phyloP scores from a whole-genome alignment of 2,888 invertebrate genomes.

The Villa cingulata region DNA sequence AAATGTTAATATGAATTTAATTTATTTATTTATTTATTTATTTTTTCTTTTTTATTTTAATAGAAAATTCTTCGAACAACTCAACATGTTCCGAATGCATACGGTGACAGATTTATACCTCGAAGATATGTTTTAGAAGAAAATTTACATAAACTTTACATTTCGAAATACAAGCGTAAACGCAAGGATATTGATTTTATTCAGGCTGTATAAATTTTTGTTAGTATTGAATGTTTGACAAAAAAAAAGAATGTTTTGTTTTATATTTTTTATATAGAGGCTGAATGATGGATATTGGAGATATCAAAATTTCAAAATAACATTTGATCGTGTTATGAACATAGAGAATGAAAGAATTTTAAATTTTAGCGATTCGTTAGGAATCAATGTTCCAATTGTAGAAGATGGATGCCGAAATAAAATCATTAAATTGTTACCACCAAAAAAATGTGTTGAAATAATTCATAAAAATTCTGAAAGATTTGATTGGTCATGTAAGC shows the following conservation, averaged over 20 bases:
- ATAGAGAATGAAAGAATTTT: constrained; percentile 20
- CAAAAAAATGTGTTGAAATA: neutral
- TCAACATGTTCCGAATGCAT: neutral
- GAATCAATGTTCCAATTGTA: constrained; percentile 11
- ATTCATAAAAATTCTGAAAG: constrained; percentile 12
- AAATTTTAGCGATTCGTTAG: no score
- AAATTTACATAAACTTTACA: constrained; percentile 16
- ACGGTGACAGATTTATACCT: constrained; percentile 33
- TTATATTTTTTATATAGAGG: constrained; percentile 8
- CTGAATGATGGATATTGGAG: constrained; percentile 21
- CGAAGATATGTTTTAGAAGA: constrained; percentile 21
- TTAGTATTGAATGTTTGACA: constrained; percentile 1
- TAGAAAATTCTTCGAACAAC: neutral
- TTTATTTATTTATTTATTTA: no score
- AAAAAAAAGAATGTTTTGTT: neutral
- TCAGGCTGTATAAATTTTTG: constrained; percentile 22
- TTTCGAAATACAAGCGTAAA: neutral
- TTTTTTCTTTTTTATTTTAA: no score
- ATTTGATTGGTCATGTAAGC: constrained; percentile 30
- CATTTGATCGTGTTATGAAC: constrained; percentile 18
- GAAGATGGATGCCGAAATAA: neutral
- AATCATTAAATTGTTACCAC: neutral
- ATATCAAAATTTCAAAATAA: constrained; percentile 19
- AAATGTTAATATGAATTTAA: no score
- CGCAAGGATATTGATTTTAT: constrained; percentile 21